A percentile compares a stretch with the other conserved stretches of the same genome.
phyloP scores from a whole-genome alignment of 2,797 vertebrate genomes.

The Amniataba percoides region DNA sequence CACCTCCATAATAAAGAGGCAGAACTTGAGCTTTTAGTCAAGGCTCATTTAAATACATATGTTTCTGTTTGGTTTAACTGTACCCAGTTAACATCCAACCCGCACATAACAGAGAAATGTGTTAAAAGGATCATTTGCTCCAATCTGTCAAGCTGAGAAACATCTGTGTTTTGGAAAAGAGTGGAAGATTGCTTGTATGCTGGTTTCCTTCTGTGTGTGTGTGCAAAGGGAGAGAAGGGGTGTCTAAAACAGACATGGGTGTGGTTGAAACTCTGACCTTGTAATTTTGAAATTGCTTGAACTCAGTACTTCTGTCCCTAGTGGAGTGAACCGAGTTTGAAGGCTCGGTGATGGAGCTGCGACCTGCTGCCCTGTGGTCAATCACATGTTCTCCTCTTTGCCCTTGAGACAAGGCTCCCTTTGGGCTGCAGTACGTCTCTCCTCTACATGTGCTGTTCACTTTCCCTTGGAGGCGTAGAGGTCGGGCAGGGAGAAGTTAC shows the following conservation, averaged over 20 bases:
- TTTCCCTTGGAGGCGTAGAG: not conserved
- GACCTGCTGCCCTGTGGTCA: conserved; percentile 29
- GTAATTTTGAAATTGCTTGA: conserved; percentile 46
- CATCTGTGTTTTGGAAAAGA: conserved; percentile 54
- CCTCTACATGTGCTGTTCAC: not conserved
- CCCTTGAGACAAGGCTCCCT: not conserved
- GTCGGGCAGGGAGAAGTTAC: not conserved
- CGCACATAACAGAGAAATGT: conserved; percentile 16
- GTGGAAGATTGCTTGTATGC: conserved; percentile 30
- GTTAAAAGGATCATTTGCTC: conserved; percentile 56
- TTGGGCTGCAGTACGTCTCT: not conserved
- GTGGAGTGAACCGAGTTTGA: conserved; percentile 8
- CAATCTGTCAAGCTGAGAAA: conserved; percentile 59
- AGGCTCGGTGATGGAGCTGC: conserved; percentile 18
- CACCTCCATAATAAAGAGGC: not conserved
- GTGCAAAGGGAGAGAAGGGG: not conserved
- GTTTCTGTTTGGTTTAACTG: conserved; percentile 50
- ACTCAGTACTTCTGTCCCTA: conserved; percentile 21
- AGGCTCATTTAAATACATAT: conserved; percentile 53
- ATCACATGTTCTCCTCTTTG: conserved; percentile 3
- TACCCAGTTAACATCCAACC: conserved; percentile 36
- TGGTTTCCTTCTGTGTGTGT: not conserved
- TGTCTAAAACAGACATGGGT: conserved; percentile 50
- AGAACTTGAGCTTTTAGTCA: conserved; percentile 36
- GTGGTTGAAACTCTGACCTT: conserved; percentile 50